Conservation (phyloP, 2,113 vertebrate species). For the Cettia cetti region DNA sequence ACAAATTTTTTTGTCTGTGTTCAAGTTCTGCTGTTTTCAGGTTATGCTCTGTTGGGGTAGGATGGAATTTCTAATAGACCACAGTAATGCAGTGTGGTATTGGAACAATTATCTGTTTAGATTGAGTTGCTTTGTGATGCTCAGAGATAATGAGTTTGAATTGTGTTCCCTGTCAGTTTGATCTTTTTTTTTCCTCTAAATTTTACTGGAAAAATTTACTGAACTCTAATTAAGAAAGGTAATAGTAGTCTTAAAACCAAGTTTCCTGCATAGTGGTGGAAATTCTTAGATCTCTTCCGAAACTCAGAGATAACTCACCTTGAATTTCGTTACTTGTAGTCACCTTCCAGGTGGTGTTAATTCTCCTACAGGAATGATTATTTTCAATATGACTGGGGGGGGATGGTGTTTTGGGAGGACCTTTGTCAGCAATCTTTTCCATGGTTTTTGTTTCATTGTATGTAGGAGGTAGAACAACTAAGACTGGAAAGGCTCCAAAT, state of each 20-base stretch:
- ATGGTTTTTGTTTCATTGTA: neutral
- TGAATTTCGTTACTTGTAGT: neutral
- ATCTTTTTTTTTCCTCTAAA: neutral
- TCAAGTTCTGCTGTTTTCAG: neutral
- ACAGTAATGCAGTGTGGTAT: neutral
- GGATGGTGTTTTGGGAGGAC: fast-evolving
- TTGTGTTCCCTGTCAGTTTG: neutral
- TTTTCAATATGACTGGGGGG: neutral
- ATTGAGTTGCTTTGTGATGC: neutral
- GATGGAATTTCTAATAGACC: neutral
- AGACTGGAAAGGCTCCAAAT: slow-evolving; percentile 96
- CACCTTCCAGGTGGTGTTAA: neutral
- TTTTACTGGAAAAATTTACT: neutral
- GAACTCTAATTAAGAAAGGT: neutral
- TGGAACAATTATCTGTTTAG: neutral
- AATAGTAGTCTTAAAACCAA: neutral
- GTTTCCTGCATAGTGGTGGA: neutral
- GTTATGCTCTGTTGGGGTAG: neutral
- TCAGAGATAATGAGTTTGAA: neutral
- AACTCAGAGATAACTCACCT: neutral
- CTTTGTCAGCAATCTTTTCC: neutral
- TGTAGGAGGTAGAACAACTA: slow-evolving; percentile 95
- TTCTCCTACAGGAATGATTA: neutral
- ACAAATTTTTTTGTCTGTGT: fast-evolving
- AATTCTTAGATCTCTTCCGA: neutral